Conservation (phyloP, 2,113 vertebrate species). For the Solea senegalensis region DNA sequence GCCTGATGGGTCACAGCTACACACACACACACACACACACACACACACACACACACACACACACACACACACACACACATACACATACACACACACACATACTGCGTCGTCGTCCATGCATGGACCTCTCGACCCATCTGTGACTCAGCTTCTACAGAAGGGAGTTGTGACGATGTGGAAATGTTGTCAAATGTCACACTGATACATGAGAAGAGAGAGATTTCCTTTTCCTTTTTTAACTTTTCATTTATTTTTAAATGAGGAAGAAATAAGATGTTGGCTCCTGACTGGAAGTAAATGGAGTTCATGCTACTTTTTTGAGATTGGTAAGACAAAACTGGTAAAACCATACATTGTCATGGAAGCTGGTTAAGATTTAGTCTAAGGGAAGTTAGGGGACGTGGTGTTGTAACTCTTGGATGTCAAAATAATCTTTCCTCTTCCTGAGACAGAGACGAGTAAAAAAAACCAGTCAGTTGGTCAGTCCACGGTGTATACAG, state of each 20-base stretch:
- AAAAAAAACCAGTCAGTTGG: constrained; percentile 3
- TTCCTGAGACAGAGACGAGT: constrained; percentile 5
- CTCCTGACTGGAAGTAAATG: too few species aligned
- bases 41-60: constrained; percentile 13
- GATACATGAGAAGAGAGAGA: constrained; percentile 13
- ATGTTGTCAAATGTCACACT: constrained; percentile 59
- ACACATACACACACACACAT: neutral
- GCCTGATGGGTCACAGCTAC: constrained; percentile 46
- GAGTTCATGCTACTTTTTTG: too few species aligned
- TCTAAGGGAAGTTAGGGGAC: neutral
- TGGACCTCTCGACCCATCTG: constrained; percentile 59
- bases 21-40: constrained; percentile 6
- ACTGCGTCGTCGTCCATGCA: constrained; percentile 8
- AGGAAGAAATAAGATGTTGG: too few species aligned
- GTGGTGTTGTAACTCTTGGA: neutral
- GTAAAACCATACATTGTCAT: neutral
- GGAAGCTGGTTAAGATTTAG: neutral
- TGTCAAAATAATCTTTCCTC: neutral
- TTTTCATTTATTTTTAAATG: too few species aligned
- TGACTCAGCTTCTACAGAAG: constrained; percentile 36
- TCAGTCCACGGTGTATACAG: constrained; percentile 22
- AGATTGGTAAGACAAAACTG: neutral
- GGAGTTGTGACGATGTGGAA: constrained; percentile 28
- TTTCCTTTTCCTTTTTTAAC: too few species aligned
- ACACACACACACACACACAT: neutral